Conservation (phyloP, 2,888 invertebrate species). For the Calliscelio sp. region DNA sequence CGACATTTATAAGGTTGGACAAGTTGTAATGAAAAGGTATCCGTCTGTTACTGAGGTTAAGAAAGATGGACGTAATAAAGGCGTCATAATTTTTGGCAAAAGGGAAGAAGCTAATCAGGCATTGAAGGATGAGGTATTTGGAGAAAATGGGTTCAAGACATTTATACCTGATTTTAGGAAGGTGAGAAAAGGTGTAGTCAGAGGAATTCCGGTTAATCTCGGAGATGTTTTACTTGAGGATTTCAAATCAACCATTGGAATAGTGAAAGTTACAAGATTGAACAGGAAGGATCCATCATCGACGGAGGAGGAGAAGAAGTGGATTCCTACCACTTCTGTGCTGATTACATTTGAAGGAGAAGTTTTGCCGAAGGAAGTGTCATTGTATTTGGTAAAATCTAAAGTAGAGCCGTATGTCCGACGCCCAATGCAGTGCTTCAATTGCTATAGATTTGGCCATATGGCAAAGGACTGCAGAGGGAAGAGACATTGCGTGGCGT, state of each 20-base stretch:
- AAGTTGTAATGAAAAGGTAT: background rate
- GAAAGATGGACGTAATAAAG: background rate
- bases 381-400: background rate
- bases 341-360: background rate
- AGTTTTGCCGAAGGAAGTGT: background rate
- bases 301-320: slow-evolving; percentile 14
- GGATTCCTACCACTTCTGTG: background rate
- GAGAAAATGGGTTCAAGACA: background rate
- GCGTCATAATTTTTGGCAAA: background rate
- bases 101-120: background rate
- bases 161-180: background rate
- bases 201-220: background rate
- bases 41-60: slow-evolving; percentile 11
- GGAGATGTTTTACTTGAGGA: background rate
- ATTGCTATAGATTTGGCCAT: slow-evolving; percentile 23
- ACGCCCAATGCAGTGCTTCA: slow-evolving; percentile 16
- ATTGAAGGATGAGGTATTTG: background rate
- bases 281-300: background rate
- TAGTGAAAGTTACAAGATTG: slow-evolving; percentile 4
- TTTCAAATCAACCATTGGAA: background rate
- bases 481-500: background rate
- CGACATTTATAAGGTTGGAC: slow-evolving; percentile 32
- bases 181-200: background rate
- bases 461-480: slow-evolving; percentile 1
- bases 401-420: slow-evolving; percentile 18